These are phyloP conservation scores for Noturus placidus DNA, from an alignment of 2,113 vertebrate species.

Conservation along the genomic window DNA sequence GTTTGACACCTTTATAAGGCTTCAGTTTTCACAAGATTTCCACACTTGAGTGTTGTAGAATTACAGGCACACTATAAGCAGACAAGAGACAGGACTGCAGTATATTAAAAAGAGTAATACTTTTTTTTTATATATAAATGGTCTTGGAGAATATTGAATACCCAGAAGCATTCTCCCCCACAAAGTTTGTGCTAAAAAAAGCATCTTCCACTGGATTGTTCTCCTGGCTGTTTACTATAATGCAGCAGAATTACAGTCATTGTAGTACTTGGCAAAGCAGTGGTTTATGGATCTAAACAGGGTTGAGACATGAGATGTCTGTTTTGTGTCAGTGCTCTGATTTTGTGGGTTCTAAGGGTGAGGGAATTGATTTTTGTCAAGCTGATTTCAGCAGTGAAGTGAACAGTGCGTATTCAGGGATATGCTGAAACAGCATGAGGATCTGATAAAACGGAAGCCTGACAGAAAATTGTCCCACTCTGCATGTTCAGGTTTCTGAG, in stretches of 20 bases:
- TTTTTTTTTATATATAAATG: slow-evolving; percentile 44
- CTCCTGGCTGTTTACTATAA: slow-evolving; percentile 44
- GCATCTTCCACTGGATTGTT: slow-evolving; percentile 28
- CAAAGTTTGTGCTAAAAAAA: slow-evolving; percentile 41
- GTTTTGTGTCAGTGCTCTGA: slow-evolving; percentile 42
- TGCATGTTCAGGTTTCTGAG: neutral
- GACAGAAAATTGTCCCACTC: neutral
- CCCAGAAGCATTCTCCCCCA: slow-evolving; percentile 45
- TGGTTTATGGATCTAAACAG: slow-evolving; percentile 41
- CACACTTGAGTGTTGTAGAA: slow-evolving; percentile 29
- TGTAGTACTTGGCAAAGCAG: slow-evolving; percentile 22
- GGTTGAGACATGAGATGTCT: slow-evolving; percentile 32
- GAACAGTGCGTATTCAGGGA: slow-evolving; percentile 31
- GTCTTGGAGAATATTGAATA: slow-evolving; percentile 39
- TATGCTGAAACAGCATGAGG: slow-evolving; percentile 22
- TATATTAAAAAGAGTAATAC: slow-evolving; percentile 47
- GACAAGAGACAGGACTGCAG: slow-evolving; percentile 14
- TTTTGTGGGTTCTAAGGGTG: slow-evolving; percentile 31
- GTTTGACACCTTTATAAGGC: slow-evolving; percentile 49
- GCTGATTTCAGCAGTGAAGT: slow-evolving; percentile 30
- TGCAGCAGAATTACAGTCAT: slow-evolving; percentile 29
- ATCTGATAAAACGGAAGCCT: neutral
- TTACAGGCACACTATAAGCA: slow-evolving; percentile 22
- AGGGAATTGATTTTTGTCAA: slow-evolving; percentile 36
- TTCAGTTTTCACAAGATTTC: slow-evolving; percentile 39